phyloP scores from a whole-genome alignment of 2,888 invertebrate genomes.

The Hanleya hanleyi region DNA sequence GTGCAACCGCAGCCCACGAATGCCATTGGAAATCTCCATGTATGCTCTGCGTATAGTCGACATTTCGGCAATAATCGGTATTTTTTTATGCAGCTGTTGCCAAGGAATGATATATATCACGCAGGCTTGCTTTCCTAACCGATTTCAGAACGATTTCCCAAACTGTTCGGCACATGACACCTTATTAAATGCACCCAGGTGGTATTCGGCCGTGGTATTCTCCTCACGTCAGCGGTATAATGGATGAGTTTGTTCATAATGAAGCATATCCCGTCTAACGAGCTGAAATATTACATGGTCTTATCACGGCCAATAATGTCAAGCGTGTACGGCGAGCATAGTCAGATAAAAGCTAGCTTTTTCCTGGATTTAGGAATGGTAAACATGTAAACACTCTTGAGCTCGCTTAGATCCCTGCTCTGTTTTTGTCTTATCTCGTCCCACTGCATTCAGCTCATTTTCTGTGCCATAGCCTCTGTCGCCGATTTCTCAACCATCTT shows the following conservation, averaged over 20 bases:
- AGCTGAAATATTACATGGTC: too few relatives aligned
- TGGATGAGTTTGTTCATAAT: too few relatives aligned
- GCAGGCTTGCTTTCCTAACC: not conserved
- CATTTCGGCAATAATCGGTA: too few relatives aligned
- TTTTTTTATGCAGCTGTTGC: not conserved
- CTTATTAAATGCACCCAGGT: not conserved
- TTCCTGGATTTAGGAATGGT: not conserved
- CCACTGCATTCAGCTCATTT: too few relatives aligned
- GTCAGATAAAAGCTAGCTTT: not conserved
- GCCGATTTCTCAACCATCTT: too few relatives aligned
- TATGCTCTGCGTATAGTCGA: constrained; percentile 71
- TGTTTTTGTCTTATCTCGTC: not conserved
- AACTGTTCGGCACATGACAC: not conserved
- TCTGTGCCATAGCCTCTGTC: not conserved
- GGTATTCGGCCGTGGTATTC: too few relatives aligned
- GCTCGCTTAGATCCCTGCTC: not conserved
- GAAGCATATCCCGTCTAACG: too few relatives aligned
- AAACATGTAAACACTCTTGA: not conserved
- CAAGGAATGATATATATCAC: not conserved
- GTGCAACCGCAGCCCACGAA: constrained; percentile 67
- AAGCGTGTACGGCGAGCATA: too few relatives aligned
- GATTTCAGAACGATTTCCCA: constrained; percentile 1
- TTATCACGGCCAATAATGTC: too few relatives aligned
- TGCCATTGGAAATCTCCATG: constrained; percentile 72
- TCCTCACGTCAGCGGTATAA: too few relatives aligned